These are phyloP conservation scores for Caenorhabditis uteleia DNA, from an alignment of 2,888 invertebrate genomes.

Conservation along the genomic window DNA sequence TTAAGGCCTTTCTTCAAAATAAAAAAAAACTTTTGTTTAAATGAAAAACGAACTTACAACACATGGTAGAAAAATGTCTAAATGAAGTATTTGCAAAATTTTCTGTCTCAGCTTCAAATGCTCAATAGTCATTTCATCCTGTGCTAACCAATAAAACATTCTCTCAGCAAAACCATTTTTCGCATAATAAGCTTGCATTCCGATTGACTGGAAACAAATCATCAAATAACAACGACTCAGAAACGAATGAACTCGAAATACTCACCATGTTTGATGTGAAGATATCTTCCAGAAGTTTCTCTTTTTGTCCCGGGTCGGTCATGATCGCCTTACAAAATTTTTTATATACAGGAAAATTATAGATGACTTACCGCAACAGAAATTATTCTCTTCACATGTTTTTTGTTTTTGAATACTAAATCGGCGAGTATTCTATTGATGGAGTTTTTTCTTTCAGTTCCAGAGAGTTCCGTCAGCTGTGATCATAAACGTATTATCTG, in stretches of 20 bases:
- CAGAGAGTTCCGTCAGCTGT: no score
- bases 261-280: conserved; percentile 19
- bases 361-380: conserved; percentile 6
- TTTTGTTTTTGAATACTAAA: conserved; percentile 12
- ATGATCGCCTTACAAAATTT: conserved; percentile 20
- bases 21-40: no score
- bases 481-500: no score
- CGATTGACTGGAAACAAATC: conserved; percentile 1
- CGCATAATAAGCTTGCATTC: conserved; percentile 17
- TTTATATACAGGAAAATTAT: no score
- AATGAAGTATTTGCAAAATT: conserved; percentile 20
- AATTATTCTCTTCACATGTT: conserved; percentile 20
- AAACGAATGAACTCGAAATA: neutral
- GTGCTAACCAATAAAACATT: conserved; percentile 22
- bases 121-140: conserved; percentile 16
- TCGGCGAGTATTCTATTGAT: conserved; percentile 12
- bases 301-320: conserved; percentile 19
- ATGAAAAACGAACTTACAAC: neutral
- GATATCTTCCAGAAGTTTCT: conserved; percentile 7
- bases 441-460: conserved; percentile 2
- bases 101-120: conserved; percentile 22
- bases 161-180: conserved; percentile 23
- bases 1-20: no score
- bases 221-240: neutral
- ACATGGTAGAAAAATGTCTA: conserved; percentile 11